These are phyloP conservation scores for Lycocerus yunnanus DNA, from an alignment of 2,888 invertebrate genomes.

Conservation along the genomic window DNA sequence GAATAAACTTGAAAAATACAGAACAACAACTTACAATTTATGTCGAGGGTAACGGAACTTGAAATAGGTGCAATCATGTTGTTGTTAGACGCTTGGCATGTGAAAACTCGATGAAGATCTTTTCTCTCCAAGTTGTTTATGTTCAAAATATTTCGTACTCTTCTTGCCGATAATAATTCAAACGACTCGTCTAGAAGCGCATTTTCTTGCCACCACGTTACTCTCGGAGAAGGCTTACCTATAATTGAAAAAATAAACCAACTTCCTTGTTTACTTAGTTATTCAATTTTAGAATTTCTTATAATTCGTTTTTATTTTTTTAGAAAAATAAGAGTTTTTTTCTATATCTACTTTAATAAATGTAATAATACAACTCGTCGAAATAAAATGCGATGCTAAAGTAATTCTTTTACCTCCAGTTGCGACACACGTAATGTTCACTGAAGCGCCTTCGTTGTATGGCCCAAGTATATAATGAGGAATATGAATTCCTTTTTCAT, in stretches of 20 bases:
- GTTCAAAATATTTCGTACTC: conserved; percentile 70
- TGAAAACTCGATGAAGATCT: conserved; percentile 67
- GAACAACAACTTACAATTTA: conserved; percentile 67
- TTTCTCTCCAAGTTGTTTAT: conserved; percentile 69
- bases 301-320: not conserved
- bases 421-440: conserved; percentile 83
- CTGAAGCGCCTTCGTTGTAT: conserved; percentile 81
- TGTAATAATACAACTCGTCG: not conserved
- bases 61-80: conserved; percentile 69
- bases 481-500: conserved; percentile 77
- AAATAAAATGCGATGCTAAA: not conserved
- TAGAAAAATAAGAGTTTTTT: not conserved
- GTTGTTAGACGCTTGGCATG: conserved; percentile 75
- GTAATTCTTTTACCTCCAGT: conserved; percentile 73
- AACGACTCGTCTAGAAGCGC: conserved; percentile 71
- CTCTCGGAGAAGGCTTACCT: conserved; percentile 74
- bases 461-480: conserved; percentile 80
- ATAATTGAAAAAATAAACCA: conserved; percentile 23
- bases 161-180: conserved; percentile 66
- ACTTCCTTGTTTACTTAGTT: not conserved
- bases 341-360: not conserved
- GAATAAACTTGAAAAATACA: not conserved
- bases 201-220: conserved; percentile 78
- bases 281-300: not conserved
- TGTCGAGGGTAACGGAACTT: conserved; percentile 67